These are phyloP conservation scores for Glandiceps talaboti DNA, from an alignment of 53 echinoderm and acorn worm species.

Conservation along the genomic window DNA sequence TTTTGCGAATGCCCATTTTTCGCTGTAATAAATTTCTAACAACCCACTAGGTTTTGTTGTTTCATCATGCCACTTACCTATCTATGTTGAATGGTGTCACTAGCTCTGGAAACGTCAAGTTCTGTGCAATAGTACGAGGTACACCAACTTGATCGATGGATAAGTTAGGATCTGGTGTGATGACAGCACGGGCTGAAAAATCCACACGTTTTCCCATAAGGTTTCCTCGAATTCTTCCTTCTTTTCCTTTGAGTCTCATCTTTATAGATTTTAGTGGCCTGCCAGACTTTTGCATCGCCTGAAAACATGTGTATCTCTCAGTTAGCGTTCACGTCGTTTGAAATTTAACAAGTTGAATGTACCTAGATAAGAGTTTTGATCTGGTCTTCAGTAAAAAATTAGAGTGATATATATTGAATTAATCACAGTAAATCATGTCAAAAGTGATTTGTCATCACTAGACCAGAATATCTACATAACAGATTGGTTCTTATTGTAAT, in stretches of 20 bases:
- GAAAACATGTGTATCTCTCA: neutral
- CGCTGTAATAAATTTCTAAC: too few species aligned
- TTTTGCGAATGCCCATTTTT: too few species aligned
- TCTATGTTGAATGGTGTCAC: constrained; percentile 99
- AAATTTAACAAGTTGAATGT: neutral
- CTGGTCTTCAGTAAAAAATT: constrained; percentile 14
- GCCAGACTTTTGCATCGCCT: constrained; percentile 99
- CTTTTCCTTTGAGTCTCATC: constrained; percentile 82
- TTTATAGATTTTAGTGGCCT: constrained; percentile 91
- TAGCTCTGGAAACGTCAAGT: constrained; percentile 94
- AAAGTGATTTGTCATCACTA: too few species aligned
- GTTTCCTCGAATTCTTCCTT: constrained; percentile 96
- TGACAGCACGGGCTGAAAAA: constrained; percentile 95
- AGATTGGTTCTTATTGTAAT: too few species aligned
- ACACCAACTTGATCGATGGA: constrained; percentile 97
- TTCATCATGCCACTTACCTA: too few species aligned
- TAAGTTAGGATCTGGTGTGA: constrained; percentile 94
- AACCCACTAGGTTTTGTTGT: too few species aligned
- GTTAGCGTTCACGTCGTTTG: neutral
- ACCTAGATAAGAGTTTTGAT: neutral
- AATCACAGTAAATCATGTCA: neutral
- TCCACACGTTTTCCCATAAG: constrained; percentile 99
- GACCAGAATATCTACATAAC: too few species aligned
- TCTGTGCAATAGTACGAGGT: constrained; percentile 88
- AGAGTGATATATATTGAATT: constrained; percentile 5